Evolutionary conservation across 2,113 vertebrate species (phyloP).

Genomic region (Platichthys flesus): DNA sequence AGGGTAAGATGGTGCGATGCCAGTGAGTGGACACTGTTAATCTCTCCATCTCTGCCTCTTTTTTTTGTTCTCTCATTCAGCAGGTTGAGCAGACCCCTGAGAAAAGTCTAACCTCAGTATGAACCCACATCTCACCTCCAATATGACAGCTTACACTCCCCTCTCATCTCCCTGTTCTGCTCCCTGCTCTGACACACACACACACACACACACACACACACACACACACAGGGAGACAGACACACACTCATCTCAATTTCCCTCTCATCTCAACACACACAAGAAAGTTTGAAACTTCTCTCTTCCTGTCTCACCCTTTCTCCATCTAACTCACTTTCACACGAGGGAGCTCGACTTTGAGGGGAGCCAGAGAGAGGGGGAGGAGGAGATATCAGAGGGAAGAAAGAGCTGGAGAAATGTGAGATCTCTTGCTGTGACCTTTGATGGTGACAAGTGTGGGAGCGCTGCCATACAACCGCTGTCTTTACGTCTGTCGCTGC

Average conservation of each 20-base stretch:
- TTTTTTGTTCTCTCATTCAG: constrained; percentile 66
- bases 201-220: neutral
- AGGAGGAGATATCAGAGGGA: constrained; percentile 46
- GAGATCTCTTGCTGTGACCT: constrained; percentile 72
- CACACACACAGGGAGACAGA: constrained; percentile 16
- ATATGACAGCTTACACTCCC: constrained; percentile 79
- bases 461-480: constrained; percentile 39
- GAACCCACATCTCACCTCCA: constrained; percentile 75
- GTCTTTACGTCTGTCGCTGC: constrained; percentile 23
- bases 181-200: constrained; percentile 45
- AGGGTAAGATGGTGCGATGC: constrained; percentile 30
- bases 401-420: constrained; percentile 56
- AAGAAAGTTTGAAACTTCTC: constrained; percentile 60
- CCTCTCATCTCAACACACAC: constrained; percentile 56
- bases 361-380: constrained; percentile 46
- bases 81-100: constrained; percentile 75
- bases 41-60: constrained; percentile 59
- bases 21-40: constrained; percentile 63
- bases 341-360: constrained; percentile 48
- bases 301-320: constrained; percentile 9
- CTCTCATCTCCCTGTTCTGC: constrained; percentile 65
- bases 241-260: constrained; percentile 44
- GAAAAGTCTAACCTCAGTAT: constrained; percentile 76
- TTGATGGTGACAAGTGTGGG: constrained; percentile 72
- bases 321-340: neutral